Percentiles rank a stretch among this genome's conserved stretches.
Conservation (phyloP, 2,888 invertebrate genomes). For the Taenaris catops region DNA sequence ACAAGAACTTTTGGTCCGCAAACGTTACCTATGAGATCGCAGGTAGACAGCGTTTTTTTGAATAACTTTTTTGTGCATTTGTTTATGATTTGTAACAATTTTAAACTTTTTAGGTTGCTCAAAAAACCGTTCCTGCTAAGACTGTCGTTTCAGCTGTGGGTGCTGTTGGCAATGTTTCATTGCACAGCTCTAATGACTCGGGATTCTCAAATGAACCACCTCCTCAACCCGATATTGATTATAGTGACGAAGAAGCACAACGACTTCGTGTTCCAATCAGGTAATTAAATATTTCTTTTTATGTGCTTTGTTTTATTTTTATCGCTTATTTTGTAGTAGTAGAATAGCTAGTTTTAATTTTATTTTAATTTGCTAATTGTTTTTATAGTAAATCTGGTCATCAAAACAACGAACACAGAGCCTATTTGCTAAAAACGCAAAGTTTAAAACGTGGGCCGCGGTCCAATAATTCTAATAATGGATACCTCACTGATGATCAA, state of each 20-base stretch:
- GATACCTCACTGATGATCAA: conserved; percentile 78
- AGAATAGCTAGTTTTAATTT: conserved; percentile 31
- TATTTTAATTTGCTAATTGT: conserved; percentile 36
- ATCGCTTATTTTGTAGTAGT: conserved; percentile 22
- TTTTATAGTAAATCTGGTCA: conserved; percentile 67
- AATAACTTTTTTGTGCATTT: conserved; percentile 1
- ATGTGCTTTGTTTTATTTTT: conserved; percentile 17
- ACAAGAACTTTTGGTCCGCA: conserved; percentile 72
- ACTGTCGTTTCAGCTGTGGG: conserved; percentile 67
- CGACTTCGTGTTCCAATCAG: conserved; percentile 81
- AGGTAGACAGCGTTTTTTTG: conserved; percentile 44
- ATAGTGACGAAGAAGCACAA: conserved; percentile 92
- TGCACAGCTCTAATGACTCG: conserved; percentile 95
- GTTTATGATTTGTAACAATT: no score
- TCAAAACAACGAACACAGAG: conserved; percentile 51
- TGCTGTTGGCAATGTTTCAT: conserved; percentile 85
- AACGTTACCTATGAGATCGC: conserved; percentile 69
- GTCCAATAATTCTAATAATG: conserved; percentile 50
- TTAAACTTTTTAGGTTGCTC: conserved; percentile 49
- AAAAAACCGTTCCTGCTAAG: conserved; percentile 68
- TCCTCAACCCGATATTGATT: conserved; percentile 93
- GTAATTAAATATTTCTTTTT: conserved; percentile 43
- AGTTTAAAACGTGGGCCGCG: conserved; percentile 65
- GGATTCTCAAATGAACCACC: conserved; percentile 95
- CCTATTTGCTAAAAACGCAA: conserved; percentile 71